Base-by-base conservation (phyloP, 2,797 vertebrate genomes). In the Denticeps clupeoides region DNA sequence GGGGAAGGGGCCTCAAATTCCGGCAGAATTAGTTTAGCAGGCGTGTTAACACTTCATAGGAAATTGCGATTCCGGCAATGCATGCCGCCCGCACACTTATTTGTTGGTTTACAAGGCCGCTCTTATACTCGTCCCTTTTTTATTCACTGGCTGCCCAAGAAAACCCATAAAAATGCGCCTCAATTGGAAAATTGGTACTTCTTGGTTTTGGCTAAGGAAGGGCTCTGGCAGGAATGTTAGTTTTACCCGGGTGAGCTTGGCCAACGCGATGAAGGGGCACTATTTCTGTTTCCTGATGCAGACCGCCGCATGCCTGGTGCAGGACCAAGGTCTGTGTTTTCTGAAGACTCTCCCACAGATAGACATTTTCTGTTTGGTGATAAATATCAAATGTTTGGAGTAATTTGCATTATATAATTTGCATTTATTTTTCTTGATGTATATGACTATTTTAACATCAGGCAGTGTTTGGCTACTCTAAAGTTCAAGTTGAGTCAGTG, bases 101-200 rank as follows among this genome's bases (percentile, higher is more conserved):
- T 47, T 58, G 52, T 50, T 46, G 49, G 58, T 41, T 32, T 11
- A 35, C 2, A 35, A 11, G 35, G n/a, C 42, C n/a, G 10, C 29
- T n/a, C 43, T 57, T 24, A n/a, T n/a, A n/a, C n/a, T n/a, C n/a
- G n/a, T n/a, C n/a, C n/a, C n/a, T n/a, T n/a, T n/a, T n/a, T n/a
- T n/a, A n/a, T n/a, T 52, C 25, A 46, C 54, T 33, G 10, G 37
- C 62, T 55, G 44, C 50, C 43, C 49, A 33, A 49, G 41, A 26
- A 21, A 59, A 38, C 49, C 49, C 52, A 50, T 65, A 65, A 65
- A 60, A 61, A 58, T 41, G 55, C 38, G 53, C 42, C 52, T 56
- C 58, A 56, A 65, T 65, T 56, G 56, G 42, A 48, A 51, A 61
- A 61, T 61, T 47, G 52, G 52, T 28, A 48, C 35, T 45, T 47